These are phyloP conservation scores for Antechinus stuartii DNA, from an alignment of 2,113 vertebrate genomes.

Conservation along the genomic window DNA sequence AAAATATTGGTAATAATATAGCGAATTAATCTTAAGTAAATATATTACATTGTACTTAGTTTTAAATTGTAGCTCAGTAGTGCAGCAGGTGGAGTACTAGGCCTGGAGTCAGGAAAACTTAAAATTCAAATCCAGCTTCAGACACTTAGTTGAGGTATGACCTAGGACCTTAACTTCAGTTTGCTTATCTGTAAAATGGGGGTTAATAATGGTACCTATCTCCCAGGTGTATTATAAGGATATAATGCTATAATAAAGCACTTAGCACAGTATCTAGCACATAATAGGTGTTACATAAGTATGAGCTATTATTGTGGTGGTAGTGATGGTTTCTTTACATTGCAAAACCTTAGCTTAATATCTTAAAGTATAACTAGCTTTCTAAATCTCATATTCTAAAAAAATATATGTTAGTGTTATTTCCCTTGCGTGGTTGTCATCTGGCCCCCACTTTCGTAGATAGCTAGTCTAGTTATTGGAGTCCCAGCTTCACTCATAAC, in stretches of 20 bases:
- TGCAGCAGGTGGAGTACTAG: background rate
- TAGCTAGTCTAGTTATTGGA: background rate
- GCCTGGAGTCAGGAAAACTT: background rate
- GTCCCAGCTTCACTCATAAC: background rate
- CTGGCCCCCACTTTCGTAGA: background rate
- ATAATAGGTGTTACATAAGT: background rate
- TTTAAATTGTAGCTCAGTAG: background rate
- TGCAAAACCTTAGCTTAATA: background rate
- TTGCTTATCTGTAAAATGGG: background rate
- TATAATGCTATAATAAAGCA: background rate
- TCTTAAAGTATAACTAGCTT: constrained; percentile 15
- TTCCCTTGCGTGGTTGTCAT: background rate
- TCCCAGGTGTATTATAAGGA: background rate
- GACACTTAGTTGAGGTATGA: background rate
- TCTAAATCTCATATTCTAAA: background rate
- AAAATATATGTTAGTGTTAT: background rate
- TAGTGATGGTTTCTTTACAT: background rate
- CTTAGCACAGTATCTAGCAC: background rate
- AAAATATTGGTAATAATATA: constrained; percentile 24
- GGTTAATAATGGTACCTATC: background rate
- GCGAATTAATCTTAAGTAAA: background rate
- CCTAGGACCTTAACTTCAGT: background rate
- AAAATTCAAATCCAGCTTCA: background rate
- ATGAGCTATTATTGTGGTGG: background rate
- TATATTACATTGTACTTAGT: constrained; percentile 1